Base-by-base conservation (phyloP, 2,888 invertebrate species). In the Metalampra italica region DNA sequence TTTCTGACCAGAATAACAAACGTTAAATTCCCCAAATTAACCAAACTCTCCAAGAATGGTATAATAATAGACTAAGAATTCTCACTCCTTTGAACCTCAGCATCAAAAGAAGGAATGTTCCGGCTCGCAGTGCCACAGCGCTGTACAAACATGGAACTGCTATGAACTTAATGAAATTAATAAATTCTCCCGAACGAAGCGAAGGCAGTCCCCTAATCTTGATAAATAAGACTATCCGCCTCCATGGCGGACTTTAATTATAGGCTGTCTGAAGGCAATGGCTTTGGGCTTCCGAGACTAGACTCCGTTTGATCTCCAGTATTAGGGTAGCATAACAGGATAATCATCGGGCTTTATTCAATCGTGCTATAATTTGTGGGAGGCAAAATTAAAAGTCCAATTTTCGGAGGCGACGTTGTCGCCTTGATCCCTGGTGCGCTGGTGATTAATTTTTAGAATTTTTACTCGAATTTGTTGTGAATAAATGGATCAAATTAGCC, bases 111-210 rank as follows among this genome's bases (percentile, higher is more conserved):
- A 37, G 37, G 37, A 13, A 37, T 37, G 2, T 7, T 13, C 30
- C 7, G 8, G 38, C 7, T 46, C 22, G 46, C 32, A 32, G 14
- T 46, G 15, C 15, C n/a, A 9, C 41, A 34, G 46, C 32, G 32
- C 32, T n/a, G 36, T 36, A 36, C n/a, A n/a, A n/a, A 32, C 32
- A 32, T 22, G 22, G 8, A 8, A 8, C 32, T 38, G 37, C 41
- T 38, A 29, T 38, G 39, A 22, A 34, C 48, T 40, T 48, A 48
- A 48, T 48, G 48, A 44, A 48, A 48, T 48, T 48, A 48, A 48
- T 48, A 48, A 48, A 48, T 47, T 47, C 43, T 32, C 22, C 22
- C 22, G 22, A 37, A 36, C 9, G 29, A 40, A 44, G 40, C 40
- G 47, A n/a, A 8, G 36, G n/a, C 48, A 30, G 47, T 29, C 34